Base-by-base conservation (phyloP, 2,888 invertebrate genomes). In the Caenorhabditis sinica region DNA sequence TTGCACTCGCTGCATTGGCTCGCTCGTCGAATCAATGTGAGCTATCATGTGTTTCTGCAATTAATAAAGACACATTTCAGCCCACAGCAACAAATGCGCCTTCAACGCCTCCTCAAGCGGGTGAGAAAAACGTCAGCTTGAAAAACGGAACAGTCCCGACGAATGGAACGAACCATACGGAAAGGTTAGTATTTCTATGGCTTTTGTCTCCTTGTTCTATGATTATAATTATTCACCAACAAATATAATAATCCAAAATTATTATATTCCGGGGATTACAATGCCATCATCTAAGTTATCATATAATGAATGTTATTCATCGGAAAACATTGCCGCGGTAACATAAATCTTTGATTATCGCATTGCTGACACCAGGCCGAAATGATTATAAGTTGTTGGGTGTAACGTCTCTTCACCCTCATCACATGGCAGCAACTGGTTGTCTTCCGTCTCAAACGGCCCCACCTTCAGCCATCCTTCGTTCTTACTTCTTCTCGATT, bases 91-190 rank as follows among this genome's bases (percentile, higher is more conserved):
- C 71, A 40, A 79, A 56, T 36, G 25, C 71, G 56, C 75, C 82
- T 51, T 63, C 71, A 73, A 40, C 79, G 61, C 51, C 77, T 82
- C 79, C 77, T 79, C 83, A 79, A 83, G 74, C 80, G 79, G 83
- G 80, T 80, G 83, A 80, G 49, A 83, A 75, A 43, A 66, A 83
- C 72, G 53, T 72, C 40, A 77, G 73, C 28, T 30, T 58, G 58
- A 71, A 45, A 43, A 79, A 79, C 51, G 79, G 79, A 71, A 25
- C 53, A 25, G 56, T 63, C 30, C 45, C 63, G 20, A 83, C 63
- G 49, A 83, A 83, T 58, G 83, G 83, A 74, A 56, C 74, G 51
- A 53, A 25, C 51, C 79, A 79, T 63, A 3, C 40, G 30, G 74
- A 81, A 30, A 68, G 68, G 80, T 81, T 33, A 60, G 49, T 56